Base-by-base conservation (phyloP, 1,140 invertebrate genomes). In the Zaprionus nigranus region DNA sequence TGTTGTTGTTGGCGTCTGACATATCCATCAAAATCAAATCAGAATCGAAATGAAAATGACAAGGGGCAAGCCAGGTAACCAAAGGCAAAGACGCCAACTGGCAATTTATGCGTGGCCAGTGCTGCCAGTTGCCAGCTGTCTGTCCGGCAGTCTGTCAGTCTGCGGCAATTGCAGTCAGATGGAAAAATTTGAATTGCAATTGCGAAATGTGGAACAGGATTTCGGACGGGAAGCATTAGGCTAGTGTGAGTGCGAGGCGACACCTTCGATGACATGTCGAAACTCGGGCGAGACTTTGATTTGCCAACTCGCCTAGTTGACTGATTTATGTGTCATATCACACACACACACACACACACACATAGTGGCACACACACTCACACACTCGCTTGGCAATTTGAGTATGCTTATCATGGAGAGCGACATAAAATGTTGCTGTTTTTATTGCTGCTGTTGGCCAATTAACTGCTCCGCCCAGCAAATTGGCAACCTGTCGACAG, bases 171-270 rank as follows among this genome's bases (percentile, higher is more conserved):
- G 53, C 43, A 49, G 59, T 24, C 34, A 38, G 43, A 49, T 43
- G 46, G 53, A 56, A 59, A 73, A 38, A 68, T 70, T 36, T 65
- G 34, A 74, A 63, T 81, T 54, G 75, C 24, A 46, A 73, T 85
- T 86, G 79, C 77, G 72, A 80, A 83, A 87, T n/a, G 11, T 15
- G 58, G 51, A 87, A 87, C 83, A 87, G 84, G 83, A 87, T 88
- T 86, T 84, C 30, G 54, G 66, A 40, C 13, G 60, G 46, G 53
- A 53, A 53, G 80, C 84, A 88, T 87, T 88, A 88, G 80, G 77
- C 74, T 28, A 64, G 76, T 67, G 77, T 78, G 88, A 24, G 17
- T 20, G 46, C 46, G 20, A 49, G 38, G 38, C 38, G 34, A 87
- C 80, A 87, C 83, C 80, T 87, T 88, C 54, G 73, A 66, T 71